Conservation (phyloP, 2,888 invertebrate species). For the Camptogramma bilineatum region DNA sequence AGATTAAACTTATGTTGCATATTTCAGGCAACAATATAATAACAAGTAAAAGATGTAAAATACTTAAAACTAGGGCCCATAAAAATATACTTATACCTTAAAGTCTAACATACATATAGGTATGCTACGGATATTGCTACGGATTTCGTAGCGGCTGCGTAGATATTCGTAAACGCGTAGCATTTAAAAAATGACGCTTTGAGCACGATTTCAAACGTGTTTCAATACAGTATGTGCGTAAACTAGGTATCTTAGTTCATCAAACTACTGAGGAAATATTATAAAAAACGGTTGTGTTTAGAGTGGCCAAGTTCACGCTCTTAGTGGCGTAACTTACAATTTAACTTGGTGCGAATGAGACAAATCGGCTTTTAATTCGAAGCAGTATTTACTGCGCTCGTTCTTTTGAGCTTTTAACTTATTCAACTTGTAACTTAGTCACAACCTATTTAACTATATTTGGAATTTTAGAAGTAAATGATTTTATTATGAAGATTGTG, state of each 20-base stretch:
- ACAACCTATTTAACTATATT: too few relatives aligned
- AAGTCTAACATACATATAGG: background rate
- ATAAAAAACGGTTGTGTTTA: background rate
- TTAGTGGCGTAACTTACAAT: constrained; percentile 17
- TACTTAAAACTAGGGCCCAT: too few relatives aligned
- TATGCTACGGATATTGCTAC: background rate
- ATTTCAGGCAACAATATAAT: too few relatives aligned
- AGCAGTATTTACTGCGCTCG: constrained; percentile 18
- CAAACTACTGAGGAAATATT: too few relatives aligned
- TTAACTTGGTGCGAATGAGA: constrained; percentile 24
- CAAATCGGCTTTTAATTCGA: constrained; percentile 28
- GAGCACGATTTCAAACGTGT: background rate
- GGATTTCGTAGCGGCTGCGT: background rate
- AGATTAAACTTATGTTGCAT: too few relatives aligned
- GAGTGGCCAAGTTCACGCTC: background rate
- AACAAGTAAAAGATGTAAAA: too few relatives aligned
- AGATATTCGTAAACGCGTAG: too few relatives aligned
- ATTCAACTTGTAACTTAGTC: constrained; percentile 38
- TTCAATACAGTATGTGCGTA: background rate
- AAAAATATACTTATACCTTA: too few relatives aligned
- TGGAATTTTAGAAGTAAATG: too few relatives aligned
- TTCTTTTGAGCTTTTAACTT: constrained; percentile 38
- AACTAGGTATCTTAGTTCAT: too few relatives aligned
- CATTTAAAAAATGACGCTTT: too few relatives aligned
- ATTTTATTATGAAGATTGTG: too few relatives aligned